These are phyloP conservation scores for Ranitomeya imitator DNA, from an alignment of 2,113 vertebrate species.

Conservation along the genomic window DNA sequence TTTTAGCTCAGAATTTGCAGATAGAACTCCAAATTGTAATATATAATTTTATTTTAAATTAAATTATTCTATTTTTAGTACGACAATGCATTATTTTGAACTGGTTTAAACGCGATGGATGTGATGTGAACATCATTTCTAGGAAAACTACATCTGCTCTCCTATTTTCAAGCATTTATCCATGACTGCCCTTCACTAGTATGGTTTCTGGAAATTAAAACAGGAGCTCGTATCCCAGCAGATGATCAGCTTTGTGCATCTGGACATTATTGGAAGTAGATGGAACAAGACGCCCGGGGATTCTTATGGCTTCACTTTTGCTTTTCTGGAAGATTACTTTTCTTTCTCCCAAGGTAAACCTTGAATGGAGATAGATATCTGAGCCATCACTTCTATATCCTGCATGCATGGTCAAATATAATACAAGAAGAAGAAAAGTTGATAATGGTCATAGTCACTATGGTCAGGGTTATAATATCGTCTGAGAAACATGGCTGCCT, in stretches of 20 bases:
- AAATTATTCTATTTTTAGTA: background rate
- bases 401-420: background rate
- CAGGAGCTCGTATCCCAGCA: background rate
- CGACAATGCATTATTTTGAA: background rate
- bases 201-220: background rate
- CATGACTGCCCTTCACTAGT: background rate
- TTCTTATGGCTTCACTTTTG: background rate
- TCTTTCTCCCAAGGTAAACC: background rate
- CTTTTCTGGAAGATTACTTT: background rate
- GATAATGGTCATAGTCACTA: background rate
- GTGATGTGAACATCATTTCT: background rate
- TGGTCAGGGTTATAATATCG: background rate
- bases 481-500: too few relatives aligned
- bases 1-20: too few relatives aligned
- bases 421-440: background rate
- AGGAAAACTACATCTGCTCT: background rate
- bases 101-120: background rate
- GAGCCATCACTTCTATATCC: background rate
- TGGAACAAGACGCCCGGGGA: background rate
- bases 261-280: background rate
- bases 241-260: background rate
- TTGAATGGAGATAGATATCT: background rate
- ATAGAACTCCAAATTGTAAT: too few relatives aligned
- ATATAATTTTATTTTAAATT: too few relatives aligned
- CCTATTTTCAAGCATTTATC: background rate